These are phyloP conservation scores for Chinchilla lanigera DNA, from an alignment of 2,113 vertebrate species.

Conservation along the genomic window DNA sequence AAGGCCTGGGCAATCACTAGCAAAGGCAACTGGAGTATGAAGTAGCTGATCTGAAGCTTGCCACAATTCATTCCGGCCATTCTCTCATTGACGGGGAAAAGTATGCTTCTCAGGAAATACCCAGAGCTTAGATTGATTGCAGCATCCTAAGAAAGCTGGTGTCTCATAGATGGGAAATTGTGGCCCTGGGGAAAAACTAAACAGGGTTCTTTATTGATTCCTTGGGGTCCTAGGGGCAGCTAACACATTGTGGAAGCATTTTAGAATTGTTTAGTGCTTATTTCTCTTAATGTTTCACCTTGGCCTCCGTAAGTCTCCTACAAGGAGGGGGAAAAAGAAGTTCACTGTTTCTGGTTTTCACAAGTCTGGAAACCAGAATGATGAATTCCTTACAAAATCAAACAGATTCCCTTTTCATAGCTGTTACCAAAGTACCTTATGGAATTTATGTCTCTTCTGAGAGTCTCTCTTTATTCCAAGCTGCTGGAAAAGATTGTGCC, in stretches of 20 bases:
- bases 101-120: neutral
- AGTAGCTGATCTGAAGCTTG: neutral
- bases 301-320: neutral
- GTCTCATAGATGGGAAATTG: neutral
- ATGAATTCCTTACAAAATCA: slow-evolving; percentile 44
- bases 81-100: neutral
- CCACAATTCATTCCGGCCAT: neutral
- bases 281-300: slow-evolving; percentile 32
- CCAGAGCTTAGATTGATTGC: neutral
- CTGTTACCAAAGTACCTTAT: neutral
- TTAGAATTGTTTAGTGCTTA: slow-evolving; percentile 9
- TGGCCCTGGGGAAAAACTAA: neutral
- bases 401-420: neutral
- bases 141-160: neutral
- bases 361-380: slow-evolving; percentile 33
- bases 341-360: neutral
- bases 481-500: neutral
- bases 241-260: slow-evolving; percentile 1
- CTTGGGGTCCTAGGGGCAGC: neutral
- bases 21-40: neutral
- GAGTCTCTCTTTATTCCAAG: neutral
- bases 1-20: neutral
- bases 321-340: neutral
- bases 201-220: neutral
- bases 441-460: neutral